Base-by-base conservation (phyloP, 2,888 invertebrate species). In the Hyposoter dolosus region DNA sequence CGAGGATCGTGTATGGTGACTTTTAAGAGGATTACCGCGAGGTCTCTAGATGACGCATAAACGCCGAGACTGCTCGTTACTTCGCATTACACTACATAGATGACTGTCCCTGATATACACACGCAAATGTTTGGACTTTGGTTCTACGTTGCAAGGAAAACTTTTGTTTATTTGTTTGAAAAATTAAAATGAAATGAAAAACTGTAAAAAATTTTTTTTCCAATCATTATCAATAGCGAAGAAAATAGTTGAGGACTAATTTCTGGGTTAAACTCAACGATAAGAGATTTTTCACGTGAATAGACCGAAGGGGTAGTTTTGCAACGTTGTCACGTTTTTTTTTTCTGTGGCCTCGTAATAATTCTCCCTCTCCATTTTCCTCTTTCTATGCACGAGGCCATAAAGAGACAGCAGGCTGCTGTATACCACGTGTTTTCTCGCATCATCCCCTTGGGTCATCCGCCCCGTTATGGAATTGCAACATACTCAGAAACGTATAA, bases 241-340 rank as follows among this genome's bases (percentile, higher is more conserved):
- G 28, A 60, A 12, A 60, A 28, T 15, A 60, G 15, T 60, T 28
- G 28, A 60, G 60, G 28, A 60, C 60, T 60, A 28, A 60, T 60
- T 60, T 60, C 28, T 60, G 28, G 28, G 60, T 60, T 60, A 28
- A 60, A 60, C 15, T 28, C 15, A 60, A 60, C 60, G 60, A 15
- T 15, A 28, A 5, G 12, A 28, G 6, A 60, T 82, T 76, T 89
- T 89, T 83, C 47, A 88, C 88, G 87, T 32, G 43, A 78, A 74
- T 66, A 72, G 45, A 23, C 43, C 10, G 19, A 53, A 65, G 28
- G 84, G 80, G 40, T 47, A 53, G 69, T 82, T 87, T 84, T 85
- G 85, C 89, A 85, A 84, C 86, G 88, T 89, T 87, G 89, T 88
- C 89, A 76, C 88, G 40, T 69, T 88, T 74, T 74, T 72, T 72